Evolutionary conservation across 2,888 invertebrate genomes (phyloP).

Genomic region (Aphodius sticticus): DNA sequence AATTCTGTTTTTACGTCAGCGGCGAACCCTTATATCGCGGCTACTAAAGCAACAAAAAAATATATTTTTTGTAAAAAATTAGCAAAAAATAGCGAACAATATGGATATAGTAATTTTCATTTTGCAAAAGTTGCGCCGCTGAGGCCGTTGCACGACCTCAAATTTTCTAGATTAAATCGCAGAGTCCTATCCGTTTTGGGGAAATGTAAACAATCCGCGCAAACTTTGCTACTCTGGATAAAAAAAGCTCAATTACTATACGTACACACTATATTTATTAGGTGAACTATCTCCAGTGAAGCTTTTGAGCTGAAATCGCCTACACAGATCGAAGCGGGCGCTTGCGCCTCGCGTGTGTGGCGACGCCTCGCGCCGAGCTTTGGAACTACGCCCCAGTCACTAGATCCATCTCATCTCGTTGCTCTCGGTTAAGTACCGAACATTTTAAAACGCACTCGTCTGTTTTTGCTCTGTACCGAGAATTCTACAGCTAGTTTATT

Average conservation of each 20-base stretch:
- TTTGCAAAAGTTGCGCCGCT: too few relatives aligned
- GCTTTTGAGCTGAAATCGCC: constrained; percentile 35
- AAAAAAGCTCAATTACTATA: constrained; percentile 48
- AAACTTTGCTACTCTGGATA: neutral
- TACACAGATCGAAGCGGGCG: constrained; percentile 43
- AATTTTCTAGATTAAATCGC: neutral
- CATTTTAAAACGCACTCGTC: constrained; percentile 28
- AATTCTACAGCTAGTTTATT: neutral
- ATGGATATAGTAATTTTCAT: too few relatives aligned
- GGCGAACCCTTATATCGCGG: too few relatives aligned
- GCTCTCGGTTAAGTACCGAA: constrained; percentile 45
- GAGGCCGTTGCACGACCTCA: too few relatives aligned
- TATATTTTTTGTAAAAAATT: too few relatives aligned
- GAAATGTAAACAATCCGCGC: constrained; percentile 18
- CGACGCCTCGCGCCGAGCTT: constrained; percentile 55
- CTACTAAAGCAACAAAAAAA: too few relatives aligned
- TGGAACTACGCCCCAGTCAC: constrained; percentile 48
- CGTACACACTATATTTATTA: constrained; percentile 47
- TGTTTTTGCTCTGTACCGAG: neutral
- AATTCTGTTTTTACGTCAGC: too few relatives aligned
- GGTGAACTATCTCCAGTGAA: neutral
- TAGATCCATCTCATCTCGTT: constrained; percentile 46
- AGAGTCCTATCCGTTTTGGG: too few relatives aligned
- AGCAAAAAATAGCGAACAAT: too few relatives aligned
- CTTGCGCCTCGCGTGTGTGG: constrained; percentile 45